phyloP scores from a whole-genome alignment of 2,797 vertebrate genomes.

The Sebastes oblongus region DNA sequence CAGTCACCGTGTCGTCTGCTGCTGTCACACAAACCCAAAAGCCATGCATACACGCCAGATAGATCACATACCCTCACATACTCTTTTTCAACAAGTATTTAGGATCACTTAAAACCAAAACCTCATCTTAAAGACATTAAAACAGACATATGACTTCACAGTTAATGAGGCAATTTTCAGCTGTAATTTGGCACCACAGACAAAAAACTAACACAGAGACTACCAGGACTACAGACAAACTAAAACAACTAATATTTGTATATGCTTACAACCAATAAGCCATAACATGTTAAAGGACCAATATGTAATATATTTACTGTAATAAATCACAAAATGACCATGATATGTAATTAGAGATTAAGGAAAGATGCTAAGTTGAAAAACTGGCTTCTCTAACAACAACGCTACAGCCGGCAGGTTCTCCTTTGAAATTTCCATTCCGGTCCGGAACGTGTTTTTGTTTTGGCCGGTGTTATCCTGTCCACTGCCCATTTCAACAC shows the following conservation, averaged over 20 bases:
- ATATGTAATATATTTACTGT: too few relatives aligned
- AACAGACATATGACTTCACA: background rate
- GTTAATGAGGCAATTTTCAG: background rate
- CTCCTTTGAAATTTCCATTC: too few relatives aligned
- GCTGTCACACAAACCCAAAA: constrained; percentile 15
- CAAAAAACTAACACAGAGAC: background rate
- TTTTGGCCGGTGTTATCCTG: too few relatives aligned
- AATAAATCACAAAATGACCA: too few relatives aligned
- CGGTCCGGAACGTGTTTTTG: too few relatives aligned
- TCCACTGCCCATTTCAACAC: background rate
- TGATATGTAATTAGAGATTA: too few relatives aligned
- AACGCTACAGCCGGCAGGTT: too few relatives aligned
- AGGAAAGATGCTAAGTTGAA: too few relatives aligned
- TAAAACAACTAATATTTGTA: too few relatives aligned
- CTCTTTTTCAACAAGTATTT: background rate
- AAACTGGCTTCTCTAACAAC: too few relatives aligned
- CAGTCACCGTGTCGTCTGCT: constrained; percentile 10
- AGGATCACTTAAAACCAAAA: background rate
- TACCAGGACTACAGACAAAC: background rate
- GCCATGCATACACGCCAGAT: background rate
- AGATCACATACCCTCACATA: background rate
- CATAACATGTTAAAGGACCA: too few relatives aligned
- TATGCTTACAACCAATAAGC: too few relatives aligned
- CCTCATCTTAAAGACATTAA: background rate
- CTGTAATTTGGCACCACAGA: background rate